These are phyloP conservation scores for human (Homo sapiens) DNA, from an alignment of 2,113 vertebrate species.

Conservation along the genomic window GRCh38 chr15:87093001-87093500, in stretches of 20 bases:
- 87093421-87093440: neutral
- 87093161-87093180: neutral
- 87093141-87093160: neutral
- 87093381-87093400: neutral
- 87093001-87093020: neutral
- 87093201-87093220: neutral
- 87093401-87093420: neutral
- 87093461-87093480: neutral
- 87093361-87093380: neutral
- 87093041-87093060: neutral
- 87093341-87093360: neutral
- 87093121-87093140: neutral
- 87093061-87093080: neutral
- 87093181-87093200: neutral
- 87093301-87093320: neutral
- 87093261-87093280: neutral
- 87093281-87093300: neutral
- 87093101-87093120: neutral
- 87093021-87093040: neutral
- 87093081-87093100: too few species aligned
- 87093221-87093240: neutral
- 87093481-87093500: neutral
- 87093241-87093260: neutral
- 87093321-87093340: neutral
- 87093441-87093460: neutral